Conservation (phyloP, 2,888 invertebrate genomes). For the Drosophila kuntzei region DNA sequence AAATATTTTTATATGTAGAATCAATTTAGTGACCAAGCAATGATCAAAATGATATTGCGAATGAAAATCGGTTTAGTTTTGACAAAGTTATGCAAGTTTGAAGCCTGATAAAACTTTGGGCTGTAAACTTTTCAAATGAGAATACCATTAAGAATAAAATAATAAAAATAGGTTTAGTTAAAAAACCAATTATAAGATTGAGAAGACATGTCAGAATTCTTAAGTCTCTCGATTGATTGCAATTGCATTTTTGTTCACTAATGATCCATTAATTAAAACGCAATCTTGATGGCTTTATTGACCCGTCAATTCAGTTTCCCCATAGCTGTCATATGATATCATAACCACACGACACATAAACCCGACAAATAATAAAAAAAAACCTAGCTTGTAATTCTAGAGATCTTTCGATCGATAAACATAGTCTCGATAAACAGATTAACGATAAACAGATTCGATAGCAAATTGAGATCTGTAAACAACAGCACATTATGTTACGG, state of each 20-base stretch:
- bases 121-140: no score
- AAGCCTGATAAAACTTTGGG: no score
- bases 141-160: no score
- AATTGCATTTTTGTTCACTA: background rate
- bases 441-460: slow-evolving; percentile 6
- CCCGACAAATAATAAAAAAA: slow-evolving; percentile 3
- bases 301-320: slow-evolving; percentile 22
- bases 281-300: slow-evolving; percentile 36
- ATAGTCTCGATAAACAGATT: slow-evolving; percentile 19
- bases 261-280: slow-evolving; percentile 39
- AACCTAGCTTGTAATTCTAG: slow-evolving; percentile 31
- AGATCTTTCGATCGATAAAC: slow-evolving; percentile 35
- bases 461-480: slow-evolving; percentile 42
- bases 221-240: background rate
- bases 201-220: background rate
- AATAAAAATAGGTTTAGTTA: no score
- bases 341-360: slow-evolving; percentile 24
- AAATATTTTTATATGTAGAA: no score
- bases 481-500: slow-evolving; percentile 7
- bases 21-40: no score
- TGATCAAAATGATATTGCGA: no score
- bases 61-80: no score
- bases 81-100: no score
- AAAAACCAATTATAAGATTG: background rate
- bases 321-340: slow-evolving; percentile 52